A percentile compares a stretch with the other conserved stretches of the same genome.
phyloP scores from a whole-genome alignment of 2,797 vertebrate species.

The Periparus ater region DNA sequence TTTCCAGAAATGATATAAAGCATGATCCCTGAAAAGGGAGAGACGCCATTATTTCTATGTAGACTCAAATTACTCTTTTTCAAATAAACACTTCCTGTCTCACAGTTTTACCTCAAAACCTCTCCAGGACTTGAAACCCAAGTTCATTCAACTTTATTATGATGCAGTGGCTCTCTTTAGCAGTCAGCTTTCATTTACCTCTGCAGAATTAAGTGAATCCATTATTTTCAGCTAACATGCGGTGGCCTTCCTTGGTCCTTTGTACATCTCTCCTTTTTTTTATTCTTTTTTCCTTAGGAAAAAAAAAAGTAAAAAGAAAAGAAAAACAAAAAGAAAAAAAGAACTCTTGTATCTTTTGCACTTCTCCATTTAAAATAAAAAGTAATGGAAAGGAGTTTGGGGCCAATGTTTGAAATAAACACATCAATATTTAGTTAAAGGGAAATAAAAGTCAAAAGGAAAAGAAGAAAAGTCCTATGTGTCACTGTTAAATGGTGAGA shows the following conservation, averaged over 20 bases:
- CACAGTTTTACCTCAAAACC: background rate
- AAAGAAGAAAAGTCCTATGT: background rate
- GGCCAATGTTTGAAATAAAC: background rate
- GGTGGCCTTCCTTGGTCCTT: background rate
- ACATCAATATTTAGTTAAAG: background rate
- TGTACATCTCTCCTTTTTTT: background rate
- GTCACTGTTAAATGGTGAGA: background rate
- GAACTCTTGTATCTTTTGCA: background rate
- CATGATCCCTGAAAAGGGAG: background rate
- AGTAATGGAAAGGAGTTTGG: background rate
- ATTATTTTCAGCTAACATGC: conserved; percentile 13
- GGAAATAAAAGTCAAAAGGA: background rate
- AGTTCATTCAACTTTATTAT: conserved; percentile 9
- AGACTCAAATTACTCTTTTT: background rate
- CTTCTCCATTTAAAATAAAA: background rate
- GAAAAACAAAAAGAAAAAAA: background rate
- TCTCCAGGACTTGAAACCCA: background rate
- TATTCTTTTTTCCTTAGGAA: too few relatives aligned
- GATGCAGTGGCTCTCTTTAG: background rate
- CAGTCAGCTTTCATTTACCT: conserved; percentile 19
- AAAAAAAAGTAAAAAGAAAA: background rate
- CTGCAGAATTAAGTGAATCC: conserved; percentile 19
- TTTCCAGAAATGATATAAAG: conserved; percentile 17
- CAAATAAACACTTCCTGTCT: background rate
- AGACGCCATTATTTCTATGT: background rate